These are phyloP conservation scores for Diaphora mendica DNA, from an alignment of 2,888 invertebrate species.

Conservation along the genomic window DNA sequence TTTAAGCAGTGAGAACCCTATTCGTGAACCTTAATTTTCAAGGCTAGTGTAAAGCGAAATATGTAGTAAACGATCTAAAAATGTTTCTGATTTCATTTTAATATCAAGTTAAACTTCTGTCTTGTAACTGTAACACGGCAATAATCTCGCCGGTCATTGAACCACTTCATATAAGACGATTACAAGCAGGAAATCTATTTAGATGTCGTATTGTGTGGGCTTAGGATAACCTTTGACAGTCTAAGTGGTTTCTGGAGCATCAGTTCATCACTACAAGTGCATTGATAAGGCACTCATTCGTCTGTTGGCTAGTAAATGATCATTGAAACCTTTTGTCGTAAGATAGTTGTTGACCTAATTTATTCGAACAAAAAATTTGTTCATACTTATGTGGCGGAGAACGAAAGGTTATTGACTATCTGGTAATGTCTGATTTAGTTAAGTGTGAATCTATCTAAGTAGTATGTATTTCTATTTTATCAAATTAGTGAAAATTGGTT, in stretches of 20 bases:
- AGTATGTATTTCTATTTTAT: too few species aligned
- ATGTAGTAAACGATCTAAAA: too few species aligned
- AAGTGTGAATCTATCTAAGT: neutral
- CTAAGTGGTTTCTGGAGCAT: conserved; percentile 21
- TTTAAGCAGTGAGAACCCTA: too few species aligned
- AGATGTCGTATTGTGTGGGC: conserved; percentile 39
- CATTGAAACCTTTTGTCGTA: neutral
- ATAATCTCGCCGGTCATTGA: conserved; percentile 19
- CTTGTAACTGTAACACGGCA: neutral
- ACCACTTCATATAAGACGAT: conserved; percentile 32
- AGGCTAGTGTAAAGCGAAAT: too few species aligned
- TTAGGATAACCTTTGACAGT: conserved; percentile 43
- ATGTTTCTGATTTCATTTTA: too few species aligned
- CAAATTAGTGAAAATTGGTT: too few species aligned
- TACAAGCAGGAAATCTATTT: conserved; percentile 49
- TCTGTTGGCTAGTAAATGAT: neutral
- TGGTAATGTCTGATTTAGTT: neutral
- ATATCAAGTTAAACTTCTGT: neutral
- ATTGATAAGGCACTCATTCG: conserved; percentile 23
- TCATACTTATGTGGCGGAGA: neutral
- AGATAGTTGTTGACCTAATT: conserved; percentile 2
- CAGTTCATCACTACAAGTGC: conserved; percentile 26
- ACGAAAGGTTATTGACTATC: neutral
- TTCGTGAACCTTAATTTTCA: too few species aligned
- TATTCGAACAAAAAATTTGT: neutral